Base-by-base conservation (phyloP, 2,113 vertebrate species). In the Fulmarus glacialis region DNA sequence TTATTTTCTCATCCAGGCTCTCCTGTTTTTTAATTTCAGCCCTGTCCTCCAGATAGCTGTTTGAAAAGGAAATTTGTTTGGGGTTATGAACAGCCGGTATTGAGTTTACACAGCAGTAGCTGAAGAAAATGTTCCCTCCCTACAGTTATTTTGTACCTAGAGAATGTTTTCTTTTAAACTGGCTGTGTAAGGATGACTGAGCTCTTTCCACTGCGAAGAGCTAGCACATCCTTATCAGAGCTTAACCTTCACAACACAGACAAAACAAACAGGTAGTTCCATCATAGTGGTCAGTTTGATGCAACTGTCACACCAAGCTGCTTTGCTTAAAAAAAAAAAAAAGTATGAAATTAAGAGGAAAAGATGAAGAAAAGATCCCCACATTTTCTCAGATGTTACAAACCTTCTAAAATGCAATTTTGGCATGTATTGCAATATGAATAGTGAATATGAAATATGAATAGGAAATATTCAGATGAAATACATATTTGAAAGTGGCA, bases 51-150 rank as follows among this genome's bases (percentile, higher is more conserved):
- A 52, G 34, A 71, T 26, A 84, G 62, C 66, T 64, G 19, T 77
- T 83, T 82, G 52, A 85, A 95, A 92, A 87, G 63, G 50, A 62
- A 89, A 68, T 88, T 72, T 94, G 56, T 90, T 77, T 83, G 71
- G 82, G 32, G 43, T 88, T 94, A 47, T 24, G 38, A 89, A 74
- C 42, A 87, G 45, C 18, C 74, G 70, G 26, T 77, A 93, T 43
- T 94, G 79, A 92, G 89, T 78, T 96, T 78, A 90, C 82, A 66
- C 64, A 93, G 53, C 73, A 82, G 92, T 53, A 91, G 73, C 70
- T 82, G 81, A 83, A 83, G 48, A 89, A 94, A 75, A n/a, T 18
- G 24, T 72, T 81, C 45, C 48, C 40, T 72, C 40, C 36, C 64
- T 74, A 47, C 72, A 79, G 91, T 89, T 96, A 64, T 48, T 91